Base-by-base conservation (phyloP, 2,797 vertebrate species). In the Carduelis carduelis region DNA sequence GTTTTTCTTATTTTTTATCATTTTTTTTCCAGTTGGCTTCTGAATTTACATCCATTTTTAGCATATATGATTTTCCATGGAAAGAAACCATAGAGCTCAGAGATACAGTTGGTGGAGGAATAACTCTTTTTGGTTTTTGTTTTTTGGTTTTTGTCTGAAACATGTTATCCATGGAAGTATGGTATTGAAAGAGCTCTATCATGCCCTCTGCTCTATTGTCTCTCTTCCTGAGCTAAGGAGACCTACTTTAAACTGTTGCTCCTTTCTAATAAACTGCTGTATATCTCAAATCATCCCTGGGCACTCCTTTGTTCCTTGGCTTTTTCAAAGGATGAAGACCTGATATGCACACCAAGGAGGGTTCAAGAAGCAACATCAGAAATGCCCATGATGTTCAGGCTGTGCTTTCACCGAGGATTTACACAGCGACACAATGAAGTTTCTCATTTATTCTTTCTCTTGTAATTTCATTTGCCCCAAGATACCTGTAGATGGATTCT, bases 181-280 rank as follows among this genome's bases (percentile, higher is more conserved):
- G 66, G 19, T 34, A 37, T 7, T 52, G 23, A 60, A 72, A 74
- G 35, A 80, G 26, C 35, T 80, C 20, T 32, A 8, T 14, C 10
- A 9, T 16, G 55, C 3, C 4, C 4, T 3, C 2, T 3, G 3
- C 26, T 53, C 22, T 39, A 7, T 17, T 81, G 10, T 30, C 53
- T 39, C 41, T 46, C 6, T 37, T 83, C 16, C 12, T 22, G 71
- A n/a, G 9, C 2, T 65, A 28, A 53, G 43, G 49, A 50, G 18
- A 64, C 23, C 28, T 59, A 5, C 3, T 70, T 83, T 57, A 50
- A 22, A 17, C 18, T 43, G n/a, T 7, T 71, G 22, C 4, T 65
- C 15, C 35, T 76, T 72, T 46, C 5, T 63, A 60, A 34, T 32
- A 55, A 85, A 30, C 7, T 60, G 7, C 8, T 49, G 7, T 12